phyloP scores from a whole-genome alignment of 2,113 vertebrate species.

The Nothobranchius furzeri region DNA sequence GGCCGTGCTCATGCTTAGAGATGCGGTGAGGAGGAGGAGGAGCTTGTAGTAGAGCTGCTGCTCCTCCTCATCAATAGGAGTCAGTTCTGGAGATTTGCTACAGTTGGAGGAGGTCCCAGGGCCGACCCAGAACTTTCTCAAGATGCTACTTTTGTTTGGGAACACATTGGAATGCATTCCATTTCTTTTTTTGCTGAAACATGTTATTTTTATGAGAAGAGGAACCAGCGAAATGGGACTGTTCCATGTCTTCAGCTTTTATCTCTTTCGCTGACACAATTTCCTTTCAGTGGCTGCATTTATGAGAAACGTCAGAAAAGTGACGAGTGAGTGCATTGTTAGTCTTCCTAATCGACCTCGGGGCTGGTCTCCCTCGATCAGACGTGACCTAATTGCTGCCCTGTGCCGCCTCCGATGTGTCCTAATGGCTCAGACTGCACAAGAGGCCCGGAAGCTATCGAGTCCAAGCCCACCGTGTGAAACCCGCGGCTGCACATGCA shows the following conservation, averaged over 20 bases:
- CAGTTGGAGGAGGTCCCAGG: no score
- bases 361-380: constrained; percentile 40
- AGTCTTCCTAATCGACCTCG: constrained; percentile 44
- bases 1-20: no score
- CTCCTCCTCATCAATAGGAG: no score
- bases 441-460: constrained; percentile 31
- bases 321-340: constrained; percentile 47
- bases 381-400: constrained; percentile 47
- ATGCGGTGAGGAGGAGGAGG: no score
- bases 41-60: no score
- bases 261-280: background rate
- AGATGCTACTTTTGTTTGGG: no score
- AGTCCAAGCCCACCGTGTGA: constrained; percentile 36
- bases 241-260: background rate
- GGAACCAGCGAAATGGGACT: background rate
- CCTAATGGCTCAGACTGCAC: constrained; percentile 67
- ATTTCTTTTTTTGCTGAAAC: no score
- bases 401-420: constrained; percentile 39
- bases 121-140: no score
- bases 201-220: no score
- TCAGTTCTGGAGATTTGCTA: no score
- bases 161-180: no score
- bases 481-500: constrained; percentile 43
- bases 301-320: constrained; percentile 30
- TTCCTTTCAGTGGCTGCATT: constrained; percentile 23